Conservation (phyloP, 2,888 invertebrate genomes). For the Hypolimnas misippus region DNA sequence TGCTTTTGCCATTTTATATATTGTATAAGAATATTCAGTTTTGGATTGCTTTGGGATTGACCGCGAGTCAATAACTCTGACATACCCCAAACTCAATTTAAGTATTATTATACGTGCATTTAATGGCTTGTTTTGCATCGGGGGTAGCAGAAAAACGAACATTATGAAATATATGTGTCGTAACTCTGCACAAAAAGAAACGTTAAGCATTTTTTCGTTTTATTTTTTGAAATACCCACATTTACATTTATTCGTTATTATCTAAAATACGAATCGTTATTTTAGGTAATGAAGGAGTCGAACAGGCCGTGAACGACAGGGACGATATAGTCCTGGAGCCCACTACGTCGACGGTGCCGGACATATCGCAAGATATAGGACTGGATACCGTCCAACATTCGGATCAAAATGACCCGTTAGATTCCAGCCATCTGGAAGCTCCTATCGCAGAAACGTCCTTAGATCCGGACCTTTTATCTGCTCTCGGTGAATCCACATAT, state of each 20-base stretch:
- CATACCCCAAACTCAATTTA: constrained; percentile 40
- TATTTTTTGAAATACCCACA: too few relatives aligned
- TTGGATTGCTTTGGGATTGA: constrained; percentile 4
- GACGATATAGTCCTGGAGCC: not conserved
- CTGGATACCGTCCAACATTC: not conserved
- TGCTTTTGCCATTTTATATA: too few relatives aligned
- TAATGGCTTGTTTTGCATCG: constrained; percentile 8
- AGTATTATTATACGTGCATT: constrained; percentile 1
- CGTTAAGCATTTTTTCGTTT: too few relatives aligned
- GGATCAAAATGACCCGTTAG: too few relatives aligned
- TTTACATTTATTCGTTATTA: not conserved
- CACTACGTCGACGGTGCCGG: not conserved
- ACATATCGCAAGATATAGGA: not conserved
- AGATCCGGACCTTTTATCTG: constrained; percentile 33
- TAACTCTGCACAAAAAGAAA: not conserved
- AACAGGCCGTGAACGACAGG: not conserved
- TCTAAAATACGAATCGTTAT: not conserved
- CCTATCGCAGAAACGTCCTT: not conserved
- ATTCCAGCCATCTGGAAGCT: not conserved
- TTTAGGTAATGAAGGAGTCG: not conserved
- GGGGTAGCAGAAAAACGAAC: constrained; percentile 11
- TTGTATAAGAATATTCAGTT: not conserved
- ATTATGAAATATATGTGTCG: constrained; percentile 3
- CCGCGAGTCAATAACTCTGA: constrained; percentile 15
- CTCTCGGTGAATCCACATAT: constrained; percentile 31